Evolutionary conservation across 2,888 invertebrate genomes (phyloP).

Genomic region (Heterodera filipjevi): DNA sequence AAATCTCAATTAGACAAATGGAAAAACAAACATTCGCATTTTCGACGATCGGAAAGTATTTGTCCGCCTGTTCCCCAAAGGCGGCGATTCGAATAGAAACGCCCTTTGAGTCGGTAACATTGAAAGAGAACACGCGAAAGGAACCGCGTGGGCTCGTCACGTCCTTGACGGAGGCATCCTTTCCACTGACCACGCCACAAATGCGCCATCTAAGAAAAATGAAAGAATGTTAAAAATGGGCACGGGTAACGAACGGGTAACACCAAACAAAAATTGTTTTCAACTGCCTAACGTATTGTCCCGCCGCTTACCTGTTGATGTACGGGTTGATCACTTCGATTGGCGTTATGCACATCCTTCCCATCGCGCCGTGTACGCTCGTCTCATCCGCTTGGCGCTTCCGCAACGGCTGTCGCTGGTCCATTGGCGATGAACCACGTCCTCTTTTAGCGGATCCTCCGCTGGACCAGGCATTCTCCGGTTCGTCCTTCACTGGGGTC

Average conservation of each 20-base stretch:
- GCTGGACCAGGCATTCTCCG: slow-evolving; percentile 11
- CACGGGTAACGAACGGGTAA: too few species aligned
- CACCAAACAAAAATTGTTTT: too few species aligned
- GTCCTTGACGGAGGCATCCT: slow-evolving; percentile 44
- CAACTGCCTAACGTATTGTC: too few species aligned
- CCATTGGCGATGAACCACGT: slow-evolving; percentile 27
- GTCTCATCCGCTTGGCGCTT: slow-evolving; percentile 31
- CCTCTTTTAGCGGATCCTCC: slow-evolving; percentile 17
- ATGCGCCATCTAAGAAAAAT: slow-evolving; percentile 50
- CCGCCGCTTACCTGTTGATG: slow-evolving; percentile 31
- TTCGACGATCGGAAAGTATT: slow-evolving; percentile 32
- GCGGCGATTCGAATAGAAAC: slow-evolving; percentile 42
- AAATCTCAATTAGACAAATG: background rate
- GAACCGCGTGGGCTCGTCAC: slow-evolving; percentile 34
- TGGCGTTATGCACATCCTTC: slow-evolving; percentile 20
- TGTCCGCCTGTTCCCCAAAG: slow-evolving; percentile 56
- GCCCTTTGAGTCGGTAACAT: slow-evolving; percentile 51
- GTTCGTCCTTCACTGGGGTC: slow-evolving; percentile 15
- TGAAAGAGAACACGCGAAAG: slow-evolving; percentile 54
- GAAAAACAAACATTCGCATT: slow-evolving; percentile 12
- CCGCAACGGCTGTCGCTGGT: slow-evolving; percentile 33
- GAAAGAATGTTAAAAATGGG: too few species aligned
- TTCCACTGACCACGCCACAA: slow-evolving; percentile 49
- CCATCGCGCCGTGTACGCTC: background rate
- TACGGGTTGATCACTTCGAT: slow-evolving; percentile 41